Conservation (phyloP, 2,113 vertebrate genomes). For the Dascyllus trimaculatus region DNA sequence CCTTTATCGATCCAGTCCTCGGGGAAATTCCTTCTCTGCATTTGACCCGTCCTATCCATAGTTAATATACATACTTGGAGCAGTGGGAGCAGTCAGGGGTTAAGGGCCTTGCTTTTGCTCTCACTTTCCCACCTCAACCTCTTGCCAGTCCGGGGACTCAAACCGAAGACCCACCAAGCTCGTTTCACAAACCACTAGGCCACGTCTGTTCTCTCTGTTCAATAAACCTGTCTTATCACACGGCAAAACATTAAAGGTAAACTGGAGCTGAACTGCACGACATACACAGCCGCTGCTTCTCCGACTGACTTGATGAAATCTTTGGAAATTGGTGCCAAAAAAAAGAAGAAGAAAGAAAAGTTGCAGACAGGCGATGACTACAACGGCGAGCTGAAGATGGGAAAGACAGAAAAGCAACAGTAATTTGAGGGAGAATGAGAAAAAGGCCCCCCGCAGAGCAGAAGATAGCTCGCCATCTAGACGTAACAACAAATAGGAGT, state of each 20-base stretch:
- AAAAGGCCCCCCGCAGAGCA: conserved; percentile 43
- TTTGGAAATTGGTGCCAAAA: not conserved
- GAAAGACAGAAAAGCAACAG: not conserved
- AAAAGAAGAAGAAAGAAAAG: not conserved
- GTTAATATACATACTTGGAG: no score
- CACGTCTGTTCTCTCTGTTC: no score
- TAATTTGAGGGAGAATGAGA: conserved; percentile 49
- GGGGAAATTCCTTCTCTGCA: no score
- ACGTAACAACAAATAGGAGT: conserved; percentile 45
- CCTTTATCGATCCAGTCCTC: no score
- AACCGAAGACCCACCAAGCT: no score
- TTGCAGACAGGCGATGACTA: not conserved
- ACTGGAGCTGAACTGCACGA: conserved; percentile 35
- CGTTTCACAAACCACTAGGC: no score
- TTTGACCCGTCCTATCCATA: no score
- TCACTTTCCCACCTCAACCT: no score
- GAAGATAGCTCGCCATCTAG: conserved; percentile 55
- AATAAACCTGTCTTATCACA: conserved; percentile 36
- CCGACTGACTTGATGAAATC: not conserved
- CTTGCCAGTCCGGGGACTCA: no score
- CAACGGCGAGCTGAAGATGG: conserved; percentile 5
- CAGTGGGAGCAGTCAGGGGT: no score
- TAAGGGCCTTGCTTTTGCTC: no score
- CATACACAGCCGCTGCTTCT: not conserved
- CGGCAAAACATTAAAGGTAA: conserved; percentile 36